These are phyloP conservation scores for Setophaga petechia DNA, from an alignment of 2,113 vertebrate genomes.

Conservation along the genomic window DNA sequence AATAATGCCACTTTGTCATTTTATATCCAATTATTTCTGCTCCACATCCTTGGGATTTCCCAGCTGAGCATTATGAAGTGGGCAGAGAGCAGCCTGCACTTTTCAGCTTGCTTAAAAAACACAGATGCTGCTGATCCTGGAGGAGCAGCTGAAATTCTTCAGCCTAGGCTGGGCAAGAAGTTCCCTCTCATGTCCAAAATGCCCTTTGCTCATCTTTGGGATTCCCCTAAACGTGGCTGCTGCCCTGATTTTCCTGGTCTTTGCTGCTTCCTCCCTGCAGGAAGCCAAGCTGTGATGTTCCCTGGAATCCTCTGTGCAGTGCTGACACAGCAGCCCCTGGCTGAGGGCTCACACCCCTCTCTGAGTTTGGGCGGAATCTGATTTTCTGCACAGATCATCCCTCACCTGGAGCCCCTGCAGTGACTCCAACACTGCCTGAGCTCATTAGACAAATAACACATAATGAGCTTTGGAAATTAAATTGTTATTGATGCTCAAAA, in stretches of 20 bases:
- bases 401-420: neutral
- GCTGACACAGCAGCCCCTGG: neutral
- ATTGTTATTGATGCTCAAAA: neutral
- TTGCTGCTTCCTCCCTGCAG: neutral
- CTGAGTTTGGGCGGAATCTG: neutral
- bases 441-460: neutral
- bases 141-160: neutral
- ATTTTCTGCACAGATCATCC: neutral
- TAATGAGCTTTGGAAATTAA: neutral
- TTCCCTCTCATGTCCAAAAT: rapidly evolving
- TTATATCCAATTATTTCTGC: neutral
- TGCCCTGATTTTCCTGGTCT: neutral
- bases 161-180: neutral
- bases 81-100: neutral
- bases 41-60: neutral
- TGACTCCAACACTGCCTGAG: neutral
- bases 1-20: neutral
- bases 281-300: neutral
- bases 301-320: neutral
- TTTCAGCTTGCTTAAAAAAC: neutral
- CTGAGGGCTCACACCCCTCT: neutral
- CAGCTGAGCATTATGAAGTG: neutral
- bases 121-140: neutral
- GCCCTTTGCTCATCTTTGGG: neutral
- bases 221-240: neutral